These are phyloP conservation scores for Sphaeridia pumilis DNA, from an alignment of 2,888 invertebrate genomes.

Conservation along the genomic window DNA sequence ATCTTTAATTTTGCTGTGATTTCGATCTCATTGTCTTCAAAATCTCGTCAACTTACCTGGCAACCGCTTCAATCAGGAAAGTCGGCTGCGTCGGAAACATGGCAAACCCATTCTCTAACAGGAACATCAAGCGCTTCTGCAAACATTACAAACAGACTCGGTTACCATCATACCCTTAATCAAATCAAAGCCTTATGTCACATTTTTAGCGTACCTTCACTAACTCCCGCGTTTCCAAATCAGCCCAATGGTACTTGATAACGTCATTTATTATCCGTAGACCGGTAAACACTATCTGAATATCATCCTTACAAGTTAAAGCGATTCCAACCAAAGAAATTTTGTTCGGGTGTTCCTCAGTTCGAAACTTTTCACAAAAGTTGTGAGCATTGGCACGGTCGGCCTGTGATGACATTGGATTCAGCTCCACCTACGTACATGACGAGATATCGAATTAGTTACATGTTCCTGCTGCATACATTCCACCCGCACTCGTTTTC, in stretches of 20 bases:
- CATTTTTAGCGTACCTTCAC: conserved; percentile 24
- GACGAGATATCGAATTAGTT: too few relatives aligned
- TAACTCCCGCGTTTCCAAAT: conserved; percentile 44
- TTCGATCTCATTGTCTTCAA: neutral
- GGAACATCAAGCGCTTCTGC: conserved; percentile 25
- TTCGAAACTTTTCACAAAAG: conserved; percentile 26
- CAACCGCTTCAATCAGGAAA: conserved; percentile 30
- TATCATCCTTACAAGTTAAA: conserved; percentile 15
- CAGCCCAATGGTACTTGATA: conserved; percentile 85
- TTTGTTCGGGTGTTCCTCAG: conserved; percentile 15
- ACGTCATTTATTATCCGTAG: conserved; percentile 85
- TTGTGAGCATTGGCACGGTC: conserved; percentile 23
- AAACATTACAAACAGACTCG: too few relatives aligned
- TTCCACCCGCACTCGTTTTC: too few relatives aligned
- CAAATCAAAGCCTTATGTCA: too few relatives aligned
- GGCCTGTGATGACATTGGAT: conserved; percentile 13
- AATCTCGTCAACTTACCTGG: conserved; percentile 21
- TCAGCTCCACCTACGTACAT: conserved; percentile 21
- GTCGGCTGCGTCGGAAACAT: conserved; percentile 20
- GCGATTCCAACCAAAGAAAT: conserved; percentile 24
- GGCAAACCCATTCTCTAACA: conserved; percentile 29
- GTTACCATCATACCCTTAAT: too few relatives aligned
- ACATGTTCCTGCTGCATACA: too few relatives aligned
- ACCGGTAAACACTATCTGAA: conserved; percentile 43
- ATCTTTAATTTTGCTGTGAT: neutral